phyloP scores from a whole-genome alignment of 2,113 vertebrate genomes.

The Urocynchramus pylzowi region DNA sequence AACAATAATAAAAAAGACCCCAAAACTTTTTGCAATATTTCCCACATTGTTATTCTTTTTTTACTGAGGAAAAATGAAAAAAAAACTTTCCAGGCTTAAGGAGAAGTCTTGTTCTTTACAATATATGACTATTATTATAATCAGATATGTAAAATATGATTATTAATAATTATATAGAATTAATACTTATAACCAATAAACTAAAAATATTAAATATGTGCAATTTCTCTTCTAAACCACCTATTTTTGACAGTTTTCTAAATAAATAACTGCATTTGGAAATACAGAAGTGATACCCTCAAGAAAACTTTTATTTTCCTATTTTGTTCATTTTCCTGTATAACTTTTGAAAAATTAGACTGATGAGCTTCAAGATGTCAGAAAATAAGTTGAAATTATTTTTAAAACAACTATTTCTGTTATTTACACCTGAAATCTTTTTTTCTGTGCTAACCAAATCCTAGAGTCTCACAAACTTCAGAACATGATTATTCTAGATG shows the following conservation, averaged over 20 bases:
- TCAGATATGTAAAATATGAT: not conserved
- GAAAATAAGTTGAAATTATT: not conserved
- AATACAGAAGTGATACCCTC: not conserved
- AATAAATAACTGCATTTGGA: not conserved
- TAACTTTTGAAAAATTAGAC: not conserved
- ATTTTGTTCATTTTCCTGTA: not conserved
- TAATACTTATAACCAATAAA: not conserved
- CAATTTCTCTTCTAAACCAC: rapidly evolving
- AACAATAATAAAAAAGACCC: not conserved
- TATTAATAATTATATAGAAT: not conserved
- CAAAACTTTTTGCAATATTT: not conserved
- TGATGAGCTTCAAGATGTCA: not conserved
- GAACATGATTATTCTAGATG: not conserved
- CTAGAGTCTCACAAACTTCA: not conserved
- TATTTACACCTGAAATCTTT: not conserved
- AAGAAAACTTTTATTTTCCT: not conserved
- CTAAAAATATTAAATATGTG: too few species aligned
- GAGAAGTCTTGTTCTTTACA: not conserved
- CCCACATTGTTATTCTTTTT: not conserved
- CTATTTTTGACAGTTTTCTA: not conserved
- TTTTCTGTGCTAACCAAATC: not conserved
- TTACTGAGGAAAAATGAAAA: not conserved
- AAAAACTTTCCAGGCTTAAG: rapidly evolving
- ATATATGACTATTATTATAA: not conserved
- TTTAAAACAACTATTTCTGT: not conserved